Percentiles rank a stretch among this genome's conserved stretches.
Conservation (phyloP, 2,113 vertebrate genomes). For the Sinocyclocheilus grahami region DNA sequence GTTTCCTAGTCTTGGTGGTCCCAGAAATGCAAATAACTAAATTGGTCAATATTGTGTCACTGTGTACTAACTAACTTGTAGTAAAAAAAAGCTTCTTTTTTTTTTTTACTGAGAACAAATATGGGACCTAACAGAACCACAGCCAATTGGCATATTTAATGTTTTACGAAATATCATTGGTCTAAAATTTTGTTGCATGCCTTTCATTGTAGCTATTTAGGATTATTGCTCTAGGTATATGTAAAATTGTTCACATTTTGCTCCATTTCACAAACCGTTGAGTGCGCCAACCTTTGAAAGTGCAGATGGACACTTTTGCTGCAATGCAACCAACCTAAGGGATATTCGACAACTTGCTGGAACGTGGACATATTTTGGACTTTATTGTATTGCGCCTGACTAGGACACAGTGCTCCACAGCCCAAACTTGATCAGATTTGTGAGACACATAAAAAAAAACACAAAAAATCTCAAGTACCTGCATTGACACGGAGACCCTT, state of each 20-base stretch:
- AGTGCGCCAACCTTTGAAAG: neutral
- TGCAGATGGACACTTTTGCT: neutral
- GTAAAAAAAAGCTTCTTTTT: too few relatives aligned
- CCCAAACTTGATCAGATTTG: neutral
- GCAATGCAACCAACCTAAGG: neutral
- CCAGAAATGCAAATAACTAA: neutral
- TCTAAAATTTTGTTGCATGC: neutral
- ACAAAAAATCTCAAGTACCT: conserved; percentile 72
- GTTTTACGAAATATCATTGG: neutral
- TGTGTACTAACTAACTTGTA: neutral
- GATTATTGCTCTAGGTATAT: too few relatives aligned
- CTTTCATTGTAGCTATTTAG: too few relatives aligned
- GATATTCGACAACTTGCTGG: neutral
- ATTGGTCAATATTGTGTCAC: neutral
- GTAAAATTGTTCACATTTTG: neutral
- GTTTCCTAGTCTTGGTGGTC: neutral
- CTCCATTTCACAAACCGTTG: neutral
- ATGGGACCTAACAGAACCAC: neutral
- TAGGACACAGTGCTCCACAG: neutral
- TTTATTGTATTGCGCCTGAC: neutral
- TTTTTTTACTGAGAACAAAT: too few relatives aligned
- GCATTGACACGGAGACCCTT: conserved; percentile 89
- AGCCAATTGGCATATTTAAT: neutral
- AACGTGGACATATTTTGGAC: neutral
- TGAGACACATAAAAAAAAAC: neutral